Base-by-base conservation (phyloP, 2,888 invertebrate species). In the Cosmia pyralina region DNA sequence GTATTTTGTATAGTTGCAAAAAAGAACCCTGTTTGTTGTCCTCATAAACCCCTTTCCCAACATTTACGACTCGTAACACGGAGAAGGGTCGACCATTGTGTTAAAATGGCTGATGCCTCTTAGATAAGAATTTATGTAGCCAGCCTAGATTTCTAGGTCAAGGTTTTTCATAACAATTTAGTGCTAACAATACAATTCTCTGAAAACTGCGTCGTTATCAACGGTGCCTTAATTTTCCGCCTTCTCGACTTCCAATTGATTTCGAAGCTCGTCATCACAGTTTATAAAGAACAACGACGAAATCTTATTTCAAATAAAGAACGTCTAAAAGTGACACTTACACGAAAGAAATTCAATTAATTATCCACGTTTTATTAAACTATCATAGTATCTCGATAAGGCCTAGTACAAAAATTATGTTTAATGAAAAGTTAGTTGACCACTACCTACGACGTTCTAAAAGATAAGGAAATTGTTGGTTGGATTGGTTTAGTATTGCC, bases 211-310 rank as follows among this genome's bases (percentile, higher is more conserved):
- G 28, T 55, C 53, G 48, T 64, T 68, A 44, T 22, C n/a, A 50
- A 4, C 0, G 17, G 15, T 10, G 41, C 19, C 41, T 66, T 79
- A 66, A 74, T 79, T 79, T 74, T 79, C 79, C 69, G 69, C 65
- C 4, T 0, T 44, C 28, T 22, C 50, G 38, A 57, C 46, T 74
- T 28, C 13, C 22, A 63, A 66, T 69, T 63, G 65, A 79, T 66
- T 69, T 53, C 15, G 10, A 38, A 57, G 41, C 53, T 41, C 11
- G 17, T 4, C n/a, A 38, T 72, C 41, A 38, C 13, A 62, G 13
- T 48, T 65, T 28, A 65, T 46, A 44, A 19, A n/a, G n/a, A n/a
- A n/a, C n/a, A n/a, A n/a, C n/a, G n/a, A n/a, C n/a, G n/a, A n/a
- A n/a, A n/a, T n/a, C n/a, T n/a, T n/a, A n/a, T n/a, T n/a, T n/a